Evolutionary conservation across 2,113 vertebrate species (phyloP).

Genomic region (Equus quagga): DNA sequence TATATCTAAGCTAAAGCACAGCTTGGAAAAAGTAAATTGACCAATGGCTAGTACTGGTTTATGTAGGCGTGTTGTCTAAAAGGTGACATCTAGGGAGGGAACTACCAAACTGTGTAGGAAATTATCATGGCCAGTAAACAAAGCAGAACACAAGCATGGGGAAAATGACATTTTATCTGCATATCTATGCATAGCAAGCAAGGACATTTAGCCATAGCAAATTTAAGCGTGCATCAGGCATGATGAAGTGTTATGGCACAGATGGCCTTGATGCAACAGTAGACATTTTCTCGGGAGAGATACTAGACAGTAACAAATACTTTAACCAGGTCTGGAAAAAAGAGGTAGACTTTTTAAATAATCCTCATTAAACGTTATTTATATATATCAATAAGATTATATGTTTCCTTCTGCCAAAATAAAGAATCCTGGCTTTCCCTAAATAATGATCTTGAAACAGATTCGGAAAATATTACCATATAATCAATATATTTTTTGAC

Average conservation of each 20-base stretch:
- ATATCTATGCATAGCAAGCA: neutral
- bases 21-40: neutral
- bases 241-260: neutral
- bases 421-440: neutral
- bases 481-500: slow-evolving; percentile 48
- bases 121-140: neutral
- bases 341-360: neutral
- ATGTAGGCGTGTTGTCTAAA: neutral
- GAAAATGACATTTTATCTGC: neutral
- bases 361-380: neutral
- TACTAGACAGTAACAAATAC: neutral
- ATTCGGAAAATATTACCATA: neutral
- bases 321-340: neutral
- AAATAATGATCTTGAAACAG: neutral
- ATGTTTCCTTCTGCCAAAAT: neutral
- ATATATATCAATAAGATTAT: neutral
- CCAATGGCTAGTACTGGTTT: neutral
- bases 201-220: neutral
- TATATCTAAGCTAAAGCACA: neutral
- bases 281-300: neutral
- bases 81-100: fast-evolving
- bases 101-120: neutral
- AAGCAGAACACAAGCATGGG: neutral
- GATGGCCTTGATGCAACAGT: neutral
- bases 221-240: neutral